Conservation (phyloP, 2,113 vertebrate genomes). For the Psittacara wagleri region DNA sequence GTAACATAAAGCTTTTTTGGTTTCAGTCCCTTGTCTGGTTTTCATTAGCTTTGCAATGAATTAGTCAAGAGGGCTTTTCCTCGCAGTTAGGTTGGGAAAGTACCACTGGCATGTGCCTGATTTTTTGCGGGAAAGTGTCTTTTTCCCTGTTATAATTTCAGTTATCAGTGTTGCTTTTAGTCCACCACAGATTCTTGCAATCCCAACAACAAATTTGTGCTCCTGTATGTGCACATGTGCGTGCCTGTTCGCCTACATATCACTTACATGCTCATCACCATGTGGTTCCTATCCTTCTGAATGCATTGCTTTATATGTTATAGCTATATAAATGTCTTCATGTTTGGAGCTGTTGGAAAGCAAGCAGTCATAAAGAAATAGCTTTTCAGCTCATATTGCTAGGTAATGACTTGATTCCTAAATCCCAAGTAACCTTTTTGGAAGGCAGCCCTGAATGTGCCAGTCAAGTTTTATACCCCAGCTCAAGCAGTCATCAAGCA, state of each 20-base stretch:
- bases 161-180: conserved; percentile 3
- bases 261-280: neutral
- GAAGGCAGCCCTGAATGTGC: neutral
- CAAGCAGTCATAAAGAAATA: neutral
- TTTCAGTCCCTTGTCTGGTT: conserved; percentile 71
- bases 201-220: neutral
- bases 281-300: neutral
- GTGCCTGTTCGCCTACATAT: neutral
- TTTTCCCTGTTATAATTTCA: neutral
- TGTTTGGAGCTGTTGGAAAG: neutral
- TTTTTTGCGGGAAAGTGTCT: conserved; percentile 55
- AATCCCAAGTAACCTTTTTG: neutral
- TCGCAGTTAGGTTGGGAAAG: conserved; percentile 63
- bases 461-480: neutral
- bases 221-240: neutral
- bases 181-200: neutral
- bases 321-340: neutral
- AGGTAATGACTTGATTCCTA: neutral
- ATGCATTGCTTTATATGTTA: neutral
- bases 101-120: conserved; percentile 27
- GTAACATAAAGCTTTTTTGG: conserved; percentile 70
- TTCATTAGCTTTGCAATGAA: conserved; percentile 72
- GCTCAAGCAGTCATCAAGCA: neutral
- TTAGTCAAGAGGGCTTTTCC: conserved; percentile 72
- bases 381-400: neutral